Evolutionary conservation across 2,888 invertebrate genomes (phyloP), one percentile per base, ranked within the genome.

Genomic region (Dicyrtomina minuta): DNA sequence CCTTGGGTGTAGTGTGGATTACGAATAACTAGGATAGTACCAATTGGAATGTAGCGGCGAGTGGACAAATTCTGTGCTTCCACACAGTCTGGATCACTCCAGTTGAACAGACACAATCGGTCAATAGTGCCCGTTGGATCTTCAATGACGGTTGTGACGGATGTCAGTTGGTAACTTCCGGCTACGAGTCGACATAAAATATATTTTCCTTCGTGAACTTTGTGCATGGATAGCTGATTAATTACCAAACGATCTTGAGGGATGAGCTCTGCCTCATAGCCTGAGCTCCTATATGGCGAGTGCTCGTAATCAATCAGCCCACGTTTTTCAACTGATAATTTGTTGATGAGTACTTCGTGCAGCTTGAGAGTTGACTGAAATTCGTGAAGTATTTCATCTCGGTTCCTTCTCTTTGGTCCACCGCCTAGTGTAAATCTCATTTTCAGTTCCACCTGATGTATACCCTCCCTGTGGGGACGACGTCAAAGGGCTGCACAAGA

Each of bases 261-360:
- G 5, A 22, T 15, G 6, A 58, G 59, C 2, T 66, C 66, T 46
- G 17, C 55, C 2, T 66, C 39, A 22, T 39, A 44, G n/a, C 26
- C 17, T n/a, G n/a, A 4, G 20, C 20, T 55, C 1, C 41, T 10
- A 55, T 41, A n/a, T 24, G 22, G 22, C 2, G 51, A 26, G 26
- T 59, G 33, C 22, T 58, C 58, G 43, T 58, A 58, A 20, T 66
- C 58, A 66, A 66, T 66, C 20, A 66, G 43, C 1, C 66, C 66
- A 8, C 43, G 17, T 10, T 58, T 12, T 41, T 66, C 66, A 1
- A 58, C 56, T 2, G 12, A 22, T 46, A 62, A 24, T 22, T 39
- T 13, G 24, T 49, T 62, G 26, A 46, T 46, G 10, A 44, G 20
- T 24, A 15, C 10, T n/a, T n/a, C 46, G 17, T 44, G 44, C 1